These are phyloP conservation scores for Pelecanoides urinatrix DNA, from an alignment of 2,113 vertebrate species.

Conservation along the genomic window DNA sequence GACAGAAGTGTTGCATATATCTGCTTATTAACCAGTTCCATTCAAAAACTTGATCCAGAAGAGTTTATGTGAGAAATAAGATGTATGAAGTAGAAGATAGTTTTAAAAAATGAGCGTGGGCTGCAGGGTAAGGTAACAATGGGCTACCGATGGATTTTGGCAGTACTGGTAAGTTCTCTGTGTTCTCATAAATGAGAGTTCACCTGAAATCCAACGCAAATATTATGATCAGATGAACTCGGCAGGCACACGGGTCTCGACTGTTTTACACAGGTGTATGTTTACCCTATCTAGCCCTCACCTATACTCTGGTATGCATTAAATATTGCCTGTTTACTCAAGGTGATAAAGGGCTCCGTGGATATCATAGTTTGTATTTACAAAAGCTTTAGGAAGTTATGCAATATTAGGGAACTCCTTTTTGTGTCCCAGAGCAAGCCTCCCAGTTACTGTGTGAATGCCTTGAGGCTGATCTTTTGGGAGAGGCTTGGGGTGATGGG, in stretches of 20 bases:
- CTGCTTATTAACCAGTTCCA: background rate
- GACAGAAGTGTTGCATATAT: background rate
- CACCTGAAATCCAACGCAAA: background rate
- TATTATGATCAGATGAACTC: background rate
- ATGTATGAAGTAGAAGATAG: background rate
- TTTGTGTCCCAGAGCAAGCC: background rate
- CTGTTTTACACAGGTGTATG: background rate
- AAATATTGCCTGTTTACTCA: background rate
- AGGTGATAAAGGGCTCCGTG: background rate
- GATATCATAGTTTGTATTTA: background rate
- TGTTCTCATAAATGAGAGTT: background rate
- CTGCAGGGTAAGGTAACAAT: background rate
- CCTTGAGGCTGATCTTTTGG: background rate
- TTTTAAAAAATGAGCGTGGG: background rate
- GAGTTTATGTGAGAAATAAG: background rate
- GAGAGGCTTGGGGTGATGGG: background rate
- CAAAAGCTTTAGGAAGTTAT: background rate
- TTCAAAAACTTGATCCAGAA: background rate
- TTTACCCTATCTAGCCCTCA: background rate
- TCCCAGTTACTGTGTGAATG: background rate
- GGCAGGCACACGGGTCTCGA: background rate
- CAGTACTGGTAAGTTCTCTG: background rate
- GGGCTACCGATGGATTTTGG: background rate
- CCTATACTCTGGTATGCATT: background rate
- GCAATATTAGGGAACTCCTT: background rate